A percentile compares a stretch with the other conserved stretches of the same genome.
phyloP scores from a whole-genome alignment of 2,797 vertebrate species.

The Tangara arthus region DNA sequence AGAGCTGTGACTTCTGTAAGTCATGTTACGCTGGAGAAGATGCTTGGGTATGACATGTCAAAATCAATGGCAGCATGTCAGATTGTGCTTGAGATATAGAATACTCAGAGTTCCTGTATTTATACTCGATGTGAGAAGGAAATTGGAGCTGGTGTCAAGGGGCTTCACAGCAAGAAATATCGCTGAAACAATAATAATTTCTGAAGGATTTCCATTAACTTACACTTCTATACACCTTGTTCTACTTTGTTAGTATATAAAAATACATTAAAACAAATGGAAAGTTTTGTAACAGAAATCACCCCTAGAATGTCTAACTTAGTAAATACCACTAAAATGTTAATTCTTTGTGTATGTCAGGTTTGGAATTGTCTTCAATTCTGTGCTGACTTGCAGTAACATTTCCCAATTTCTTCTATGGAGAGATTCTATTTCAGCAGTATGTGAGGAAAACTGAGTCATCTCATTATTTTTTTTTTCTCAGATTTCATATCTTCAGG shows the following conservation, averaged over 20 bases:
- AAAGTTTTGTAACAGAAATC: background rate
- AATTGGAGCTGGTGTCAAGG: background rate
- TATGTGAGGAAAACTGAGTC: background rate
- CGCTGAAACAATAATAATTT: background rate
- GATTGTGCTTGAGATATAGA: background rate
- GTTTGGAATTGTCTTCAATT: background rate
- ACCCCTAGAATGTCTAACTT: background rate
- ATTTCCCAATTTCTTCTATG: background rate
- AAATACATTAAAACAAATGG: background rate
- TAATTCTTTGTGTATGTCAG: background rate
- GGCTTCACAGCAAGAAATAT: background rate
- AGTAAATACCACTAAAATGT: background rate
- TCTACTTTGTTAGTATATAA: background rate
- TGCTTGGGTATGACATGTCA: background rate
- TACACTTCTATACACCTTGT: background rate
- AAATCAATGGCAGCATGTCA: background rate
- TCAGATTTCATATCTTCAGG: background rate
- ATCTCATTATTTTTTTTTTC: background rate
- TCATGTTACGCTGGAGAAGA: background rate
- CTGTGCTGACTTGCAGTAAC: background rate
- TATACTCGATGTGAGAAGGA: background rate
- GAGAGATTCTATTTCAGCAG: background rate
- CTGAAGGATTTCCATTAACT: background rate
- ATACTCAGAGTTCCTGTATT: background rate
- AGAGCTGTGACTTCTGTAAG: background rate